Conservation (phyloP, 2,113 vertebrate species). For the Arenaria interpres region DNA sequence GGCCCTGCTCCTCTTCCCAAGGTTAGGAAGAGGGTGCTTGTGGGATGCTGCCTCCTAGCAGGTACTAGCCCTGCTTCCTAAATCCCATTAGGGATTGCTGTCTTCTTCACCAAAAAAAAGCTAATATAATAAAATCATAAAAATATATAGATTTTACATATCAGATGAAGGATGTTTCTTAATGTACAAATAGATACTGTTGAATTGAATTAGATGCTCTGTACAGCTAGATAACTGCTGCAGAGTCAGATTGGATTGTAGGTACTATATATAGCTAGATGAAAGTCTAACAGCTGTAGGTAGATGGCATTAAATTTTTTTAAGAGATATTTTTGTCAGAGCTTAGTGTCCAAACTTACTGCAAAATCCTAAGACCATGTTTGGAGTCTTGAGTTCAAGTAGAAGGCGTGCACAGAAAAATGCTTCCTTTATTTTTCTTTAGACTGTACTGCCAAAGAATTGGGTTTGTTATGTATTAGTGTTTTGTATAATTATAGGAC, state of each 20-base stretch:
- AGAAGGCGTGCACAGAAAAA: not conserved
- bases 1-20: not conserved
- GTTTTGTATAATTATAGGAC: not conserved
- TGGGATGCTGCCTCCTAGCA: not conserved
- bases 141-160: not conserved
- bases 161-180: not conserved
- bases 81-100: not conserved
- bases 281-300: not conserved
- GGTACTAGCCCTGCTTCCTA: not conserved
- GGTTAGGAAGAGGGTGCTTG: not conserved
- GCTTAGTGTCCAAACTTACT: not conserved
- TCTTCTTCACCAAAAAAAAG: not conserved
- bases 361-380: not conserved
- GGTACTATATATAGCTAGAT: not conserved
- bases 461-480: not conserved
- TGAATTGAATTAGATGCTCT: not conserved
- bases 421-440: not conserved
- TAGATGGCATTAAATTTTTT: not conserved
- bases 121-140: not conserved
- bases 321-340: not conserved
- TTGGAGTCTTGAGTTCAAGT: not conserved
- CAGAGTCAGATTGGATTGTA: not conserved
- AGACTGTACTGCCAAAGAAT: not conserved
- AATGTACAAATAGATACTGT: not conserved
- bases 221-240: not conserved